Percentiles rank a stretch among this genome's conserved stretches.
Evolutionary conservation across 2,113 vertebrate genomes (phyloP).

Genomic region (Vulpes vulpes): DNA sequence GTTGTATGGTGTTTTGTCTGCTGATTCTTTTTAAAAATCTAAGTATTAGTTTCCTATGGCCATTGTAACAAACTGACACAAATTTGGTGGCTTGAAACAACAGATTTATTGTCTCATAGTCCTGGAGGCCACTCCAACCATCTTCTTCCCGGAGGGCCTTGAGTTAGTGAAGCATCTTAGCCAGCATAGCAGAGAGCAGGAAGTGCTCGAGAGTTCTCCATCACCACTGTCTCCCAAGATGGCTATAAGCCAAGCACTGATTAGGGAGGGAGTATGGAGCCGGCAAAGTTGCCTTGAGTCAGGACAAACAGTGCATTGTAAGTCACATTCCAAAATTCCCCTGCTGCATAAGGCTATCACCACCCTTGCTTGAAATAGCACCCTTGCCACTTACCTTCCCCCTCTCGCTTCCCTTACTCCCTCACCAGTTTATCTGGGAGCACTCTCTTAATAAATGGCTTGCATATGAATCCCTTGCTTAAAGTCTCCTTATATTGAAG

Average conservation of each 20-base stretch:
- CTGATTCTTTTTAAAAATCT: neutral
- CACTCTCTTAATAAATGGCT: conserved; percentile 5
- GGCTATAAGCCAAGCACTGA: neutral
- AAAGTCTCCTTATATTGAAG: neutral
- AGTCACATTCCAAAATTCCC: neutral
- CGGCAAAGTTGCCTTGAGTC: neutral
- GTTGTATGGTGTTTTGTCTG: neutral
- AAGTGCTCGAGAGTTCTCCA: neutral
- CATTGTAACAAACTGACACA: neutral
- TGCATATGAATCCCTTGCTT: neutral
- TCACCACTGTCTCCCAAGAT: neutral
- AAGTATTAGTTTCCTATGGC: neutral
- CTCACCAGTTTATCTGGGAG: neutral
- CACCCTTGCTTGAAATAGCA: neutral
- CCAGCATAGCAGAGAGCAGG: neutral
- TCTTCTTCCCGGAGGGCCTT: neutral
- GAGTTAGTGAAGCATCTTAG: neutral
- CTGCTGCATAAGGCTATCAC: neutral
- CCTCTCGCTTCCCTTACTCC: neutral
- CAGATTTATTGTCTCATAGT: neutral
- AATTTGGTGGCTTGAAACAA: neutral
- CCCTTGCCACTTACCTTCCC: neutral
- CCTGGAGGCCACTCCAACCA: neutral
- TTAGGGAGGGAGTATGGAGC: neutral
- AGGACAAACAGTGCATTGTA: neutral